Evolutionary conservation across 1,140 invertebrate species (phyloP), one percentile per base, ranked within the genome.

Genomic region (Plutomurus gul): DNA sequence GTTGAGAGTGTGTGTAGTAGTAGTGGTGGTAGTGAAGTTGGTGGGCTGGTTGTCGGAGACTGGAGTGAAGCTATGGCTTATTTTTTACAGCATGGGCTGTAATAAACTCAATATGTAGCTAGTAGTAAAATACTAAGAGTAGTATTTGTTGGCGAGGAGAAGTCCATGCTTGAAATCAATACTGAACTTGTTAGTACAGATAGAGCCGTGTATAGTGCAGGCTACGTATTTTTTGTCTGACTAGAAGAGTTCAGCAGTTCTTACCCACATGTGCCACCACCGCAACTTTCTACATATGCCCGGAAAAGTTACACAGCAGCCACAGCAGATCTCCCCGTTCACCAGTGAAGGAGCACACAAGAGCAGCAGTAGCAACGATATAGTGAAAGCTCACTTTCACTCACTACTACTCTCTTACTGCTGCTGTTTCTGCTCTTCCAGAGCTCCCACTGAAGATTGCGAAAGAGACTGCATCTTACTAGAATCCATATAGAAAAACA

Each of bases 71-170:
- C 56, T 65, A 65, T 65, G 36, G 56, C 56, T 65, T 65, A 65
- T 65, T 65, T 49, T 65, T 65, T 65, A 65, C 56, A 65, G 56
- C 56, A 65, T 65, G 56, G 36, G 56, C 56, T 65, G 56, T 65
- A 65, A 65, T 65, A 65, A 65, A 65, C 56, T 65, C 56, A 65
- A 65, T 65, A 65, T 65, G 56, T 65, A 65, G 56, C 56, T 65
- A 60, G 56, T 65, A 65, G 56, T 65, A 65, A 65, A 65, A 65
- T 65, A 30, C 30, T 65, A 65, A 65, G 56, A 30, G 56, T 65
- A 65, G 56, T 65, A 65, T 65, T 65, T 65, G 56, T 65, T 65
- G 56, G 56, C 56, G 56, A 65, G 56, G 56, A 65, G n/a, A 65
- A 65, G 56, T 65, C 56, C 56, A 65, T 65, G 56, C 27, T 65